Evolutionary conservation across 1,140 invertebrate species (phyloP).

Genomic region (Argopecten irradians): DNA sequence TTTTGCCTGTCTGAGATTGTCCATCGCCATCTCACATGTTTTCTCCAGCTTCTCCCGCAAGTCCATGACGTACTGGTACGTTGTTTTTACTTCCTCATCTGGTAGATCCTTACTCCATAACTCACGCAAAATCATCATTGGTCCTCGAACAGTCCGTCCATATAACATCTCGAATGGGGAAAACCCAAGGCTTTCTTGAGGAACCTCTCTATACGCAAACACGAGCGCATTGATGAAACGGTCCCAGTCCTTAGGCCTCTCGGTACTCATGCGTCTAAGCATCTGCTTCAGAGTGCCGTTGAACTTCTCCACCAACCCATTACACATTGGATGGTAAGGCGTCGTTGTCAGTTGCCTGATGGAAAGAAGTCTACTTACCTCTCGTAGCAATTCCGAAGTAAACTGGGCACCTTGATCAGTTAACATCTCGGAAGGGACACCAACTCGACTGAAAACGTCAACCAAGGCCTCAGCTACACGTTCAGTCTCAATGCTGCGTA

Average conservation of each 20-base stretch:
- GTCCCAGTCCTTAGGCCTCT: constrained; percentile 55
- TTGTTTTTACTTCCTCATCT: constrained; percentile 37
- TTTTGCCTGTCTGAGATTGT: constrained; percentile 32
- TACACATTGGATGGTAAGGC: too few relatives aligned
- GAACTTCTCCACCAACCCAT: constrained; percentile 46
- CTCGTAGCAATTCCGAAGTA: too few relatives aligned
- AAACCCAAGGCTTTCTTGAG: constrained; percentile 57
- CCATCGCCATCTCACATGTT: constrained; percentile 47
- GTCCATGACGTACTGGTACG: constrained; percentile 56
- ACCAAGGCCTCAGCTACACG: too few relatives aligned
- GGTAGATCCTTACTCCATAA: constrained; percentile 38
- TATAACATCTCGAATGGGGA: constrained; percentile 63
- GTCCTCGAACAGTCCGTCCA: constrained; percentile 60
- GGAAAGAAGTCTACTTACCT: too few relatives aligned
- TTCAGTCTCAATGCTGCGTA: too few relatives aligned
- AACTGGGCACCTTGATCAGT: too few relatives aligned
- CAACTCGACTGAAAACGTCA: too few relatives aligned
- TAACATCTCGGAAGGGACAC: too few relatives aligned
- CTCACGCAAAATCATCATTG: constrained; percentile 52
- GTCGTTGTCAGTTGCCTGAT: too few relatives aligned
- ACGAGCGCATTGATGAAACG: constrained; percentile 50
- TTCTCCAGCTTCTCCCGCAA: constrained; percentile 46
- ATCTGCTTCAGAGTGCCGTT: constrained; percentile 50
- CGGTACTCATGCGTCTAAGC: constrained; percentile 45
- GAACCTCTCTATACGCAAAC: constrained; percentile 56